Base-by-base conservation (phyloP, 2,888 invertebrate genomes). In the Sesamia inferens region DNA sequence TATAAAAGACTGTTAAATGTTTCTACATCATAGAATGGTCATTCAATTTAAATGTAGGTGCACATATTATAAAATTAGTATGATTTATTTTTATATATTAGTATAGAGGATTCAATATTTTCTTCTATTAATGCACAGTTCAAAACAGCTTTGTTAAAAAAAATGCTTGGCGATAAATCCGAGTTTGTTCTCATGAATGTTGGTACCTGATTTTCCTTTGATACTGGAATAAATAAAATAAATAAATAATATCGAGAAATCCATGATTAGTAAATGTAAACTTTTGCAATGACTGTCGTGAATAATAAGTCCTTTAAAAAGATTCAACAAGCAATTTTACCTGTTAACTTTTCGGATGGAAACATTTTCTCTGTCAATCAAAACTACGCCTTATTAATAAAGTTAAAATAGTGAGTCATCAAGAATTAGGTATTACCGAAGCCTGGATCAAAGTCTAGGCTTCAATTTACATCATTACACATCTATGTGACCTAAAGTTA, bases 401-500 rank as follows among this genome's bases (percentile, higher is more conserved):
- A 48, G 22, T 11, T 4, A 19, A 5, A 10, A 13, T 2, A n/a
- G 13, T 78, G 61, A 22, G 62, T 73, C 79, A 76, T 10, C 7
- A 73, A 63, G 7, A 44, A 58, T 58, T 51, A 74, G 62, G 48
- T 55, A 44, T 24, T 31, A 16, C 55, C 44, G 62, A 79, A 57
- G 42, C n/a, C 14, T n/a, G 55, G 14, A 48, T 48, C n/a, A 78
- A 78, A 58, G 71, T 55, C 24, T 19, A 39, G 7, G 5, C 19
- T 42, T 42, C 54, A 22, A 55, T 39, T 63, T 57, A 51, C 61
- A 75, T 75, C 62, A 63, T 13, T 51, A 2, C 10, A 7, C 22
- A 19, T 62, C 13, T 79, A 76, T 79, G 76, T 79, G 76, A 76
- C 74, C 8, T 1, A 5, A 14, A 58, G 55, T 79, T 11, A 62